Percentiles rank a stretch among this genome's conserved stretches.
Evolutionary conservation across 1,140 invertebrate genomes (phyloP).

Genomic region (Meloidogyne hapla): DNA sequence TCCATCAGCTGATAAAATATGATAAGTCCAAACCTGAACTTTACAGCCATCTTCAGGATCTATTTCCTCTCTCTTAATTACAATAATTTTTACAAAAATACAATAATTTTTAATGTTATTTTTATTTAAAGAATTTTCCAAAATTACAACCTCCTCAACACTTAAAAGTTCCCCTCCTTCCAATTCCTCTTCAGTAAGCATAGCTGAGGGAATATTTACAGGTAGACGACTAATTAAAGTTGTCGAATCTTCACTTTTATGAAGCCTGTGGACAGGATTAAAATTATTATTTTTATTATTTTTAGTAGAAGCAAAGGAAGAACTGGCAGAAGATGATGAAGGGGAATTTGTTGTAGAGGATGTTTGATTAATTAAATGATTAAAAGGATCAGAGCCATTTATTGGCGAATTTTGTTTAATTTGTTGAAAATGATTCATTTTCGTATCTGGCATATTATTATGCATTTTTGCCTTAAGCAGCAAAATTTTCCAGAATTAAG

Average conservation of each 20-base stretch:
- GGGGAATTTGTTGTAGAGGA: neutral
- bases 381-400: neutral
- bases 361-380: neutral
- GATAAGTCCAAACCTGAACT: conserved; percentile 46
- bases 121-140: neutral
- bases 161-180: conserved; percentile 45
- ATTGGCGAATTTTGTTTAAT: neutral
- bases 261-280: neutral
- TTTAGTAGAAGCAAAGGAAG: conserved; percentile 7
- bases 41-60: conserved; percentile 55
- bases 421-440: neutral
- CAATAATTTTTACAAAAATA: neutral
- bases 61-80: conserved; percentile 50
- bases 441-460: neutral
- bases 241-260: neutral
- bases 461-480: neutral
- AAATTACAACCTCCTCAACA: conserved; percentile 42
- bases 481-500: neutral
- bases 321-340: neutral
- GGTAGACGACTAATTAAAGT: neutral
- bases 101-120: conserved; percentile 10
- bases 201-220: neutral
- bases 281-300: neutral
- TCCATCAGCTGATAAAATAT: conserved; percentile 50
- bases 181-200: conserved; percentile 40